Percentiles rank a stretch among this genome's conserved stretches.
Evolutionary conservation across 2,113 vertebrate species (phyloP).

Genomic region (Nothobranchius furzeri): DNA sequence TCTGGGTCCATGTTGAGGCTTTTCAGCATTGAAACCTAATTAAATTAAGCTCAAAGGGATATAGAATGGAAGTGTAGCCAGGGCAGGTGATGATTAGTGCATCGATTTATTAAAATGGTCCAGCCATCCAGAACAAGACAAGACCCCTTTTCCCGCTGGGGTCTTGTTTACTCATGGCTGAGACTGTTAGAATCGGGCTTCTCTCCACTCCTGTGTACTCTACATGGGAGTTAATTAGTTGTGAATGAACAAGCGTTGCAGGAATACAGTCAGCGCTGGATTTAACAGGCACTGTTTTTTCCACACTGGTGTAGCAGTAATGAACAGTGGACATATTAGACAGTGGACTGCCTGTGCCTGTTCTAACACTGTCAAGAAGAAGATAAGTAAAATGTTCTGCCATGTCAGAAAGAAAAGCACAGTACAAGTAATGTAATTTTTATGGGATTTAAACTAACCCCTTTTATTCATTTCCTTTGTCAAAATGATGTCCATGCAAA

Average conservation of each 20-base stretch:
- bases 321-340: slow-evolving; percentile 31
- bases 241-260: slow-evolving; percentile 52
- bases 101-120: slow-evolving; percentile 76
- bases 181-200: slow-evolving; percentile 48
- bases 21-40: slow-evolving; percentile 71
- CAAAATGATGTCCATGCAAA: background rate
- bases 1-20: slow-evolving; percentile 51
- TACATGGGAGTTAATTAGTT: slow-evolving; percentile 66
- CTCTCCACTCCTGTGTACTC: slow-evolving; percentile 40
- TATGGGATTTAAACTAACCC: no score
- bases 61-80: slow-evolving; percentile 51
- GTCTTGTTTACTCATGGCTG: slow-evolving; percentile 69
- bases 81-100: slow-evolving; percentile 71
- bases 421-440: background rate
- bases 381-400: background rate
- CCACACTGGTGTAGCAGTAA: slow-evolving; percentile 38
- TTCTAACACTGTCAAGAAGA: background rate
- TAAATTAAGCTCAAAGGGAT: slow-evolving; percentile 75
- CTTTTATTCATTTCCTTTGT: no score
- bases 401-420: background rate
- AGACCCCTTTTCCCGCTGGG: slow-evolving; percentile 49
- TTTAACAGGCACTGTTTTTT: slow-evolving; percentile 48
- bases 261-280: slow-evolving; percentile 32
- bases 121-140: slow-evolving; percentile 42
- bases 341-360: slow-evolving; percentile 7